phyloP scores from a whole-genome alignment of 2,113 vertebrate species.

The Hemibagrus wyckioides region DNA sequence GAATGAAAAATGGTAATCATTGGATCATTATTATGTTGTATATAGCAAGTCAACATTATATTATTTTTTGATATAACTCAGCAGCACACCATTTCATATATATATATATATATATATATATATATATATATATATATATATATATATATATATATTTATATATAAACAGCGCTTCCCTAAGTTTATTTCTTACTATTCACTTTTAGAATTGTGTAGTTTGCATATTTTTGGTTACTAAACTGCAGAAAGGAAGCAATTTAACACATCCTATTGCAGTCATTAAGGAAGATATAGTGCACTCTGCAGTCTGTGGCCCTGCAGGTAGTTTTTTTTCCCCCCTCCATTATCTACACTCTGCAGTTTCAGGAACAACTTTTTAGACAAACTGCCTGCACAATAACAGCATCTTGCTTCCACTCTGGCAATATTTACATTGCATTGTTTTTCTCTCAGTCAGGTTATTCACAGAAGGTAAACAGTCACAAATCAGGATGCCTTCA shows the following conservation, averaged over 20 bases:
- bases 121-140: no score
- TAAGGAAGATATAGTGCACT: not conserved
- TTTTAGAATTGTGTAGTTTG: not conserved
- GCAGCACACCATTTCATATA: not conserved
- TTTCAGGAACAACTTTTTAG: conserved; percentile 1
- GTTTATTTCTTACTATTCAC: not conserved
- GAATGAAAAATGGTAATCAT: not conserved
- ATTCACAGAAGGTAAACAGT: not conserved
- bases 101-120: no score
- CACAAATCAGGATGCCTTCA: conserved; percentile 13
- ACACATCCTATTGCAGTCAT: not conserved
- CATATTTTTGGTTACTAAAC: not conserved
- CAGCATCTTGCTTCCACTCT: not conserved
- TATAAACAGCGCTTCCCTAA: no score
- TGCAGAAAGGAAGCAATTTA: not conserved
- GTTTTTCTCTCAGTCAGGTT: conserved; percentile 16
- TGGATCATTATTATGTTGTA: not conserved
- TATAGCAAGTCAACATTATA: not conserved
- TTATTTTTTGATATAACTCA: no score
- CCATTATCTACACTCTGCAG: not conserved
- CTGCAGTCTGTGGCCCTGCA: not conserved
- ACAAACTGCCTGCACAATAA: conserved; percentile 9
- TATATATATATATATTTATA: no score
- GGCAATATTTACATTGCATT: conserved; percentile 30
- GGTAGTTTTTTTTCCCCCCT: not conserved